Percentiles rank a stretch among this genome's conserved stretches.
These are phyloP conservation scores for Hippopotamus amphibius DNA, from an alignment of 2,113 vertebrate species.

Conservation along the genomic window DNA sequence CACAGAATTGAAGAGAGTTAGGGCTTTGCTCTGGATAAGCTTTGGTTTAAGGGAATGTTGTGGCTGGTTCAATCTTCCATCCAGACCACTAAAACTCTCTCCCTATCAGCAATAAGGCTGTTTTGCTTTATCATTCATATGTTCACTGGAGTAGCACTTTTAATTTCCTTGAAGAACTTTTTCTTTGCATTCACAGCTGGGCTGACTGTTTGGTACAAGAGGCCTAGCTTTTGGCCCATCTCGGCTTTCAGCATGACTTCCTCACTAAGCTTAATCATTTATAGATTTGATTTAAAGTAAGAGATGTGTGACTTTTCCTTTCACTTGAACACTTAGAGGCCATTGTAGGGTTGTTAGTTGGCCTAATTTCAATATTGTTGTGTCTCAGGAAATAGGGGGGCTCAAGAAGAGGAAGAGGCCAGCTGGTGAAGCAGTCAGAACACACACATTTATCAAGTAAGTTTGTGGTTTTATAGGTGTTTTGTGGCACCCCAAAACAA, in stretches of 20 bases:
- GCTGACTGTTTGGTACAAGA: background rate
- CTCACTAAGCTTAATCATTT: background rate
- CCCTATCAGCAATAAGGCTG: background rate
- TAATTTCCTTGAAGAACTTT: background rate
- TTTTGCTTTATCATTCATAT: background rate
- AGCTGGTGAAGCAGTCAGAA: background rate
- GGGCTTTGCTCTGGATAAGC: background rate
- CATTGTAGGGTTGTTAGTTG: background rate
- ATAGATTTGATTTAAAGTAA: background rate
- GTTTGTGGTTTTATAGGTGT: too few species aligned
- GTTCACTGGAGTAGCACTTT: background rate
- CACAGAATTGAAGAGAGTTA: background rate
- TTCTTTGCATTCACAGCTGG: background rate
- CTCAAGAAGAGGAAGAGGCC: background rate
- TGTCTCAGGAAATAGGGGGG: background rate
- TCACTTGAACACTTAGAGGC: background rate
- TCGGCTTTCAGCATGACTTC: background rate
- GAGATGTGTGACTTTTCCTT: background rate
- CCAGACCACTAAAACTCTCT: background rate
- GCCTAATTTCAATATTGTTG: background rate
- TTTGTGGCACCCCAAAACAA: background rate
- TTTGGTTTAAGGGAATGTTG: background rate
- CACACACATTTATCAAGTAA: background rate
- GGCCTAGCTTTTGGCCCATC: background rate
- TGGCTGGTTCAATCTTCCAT: background rate